Evolutionary conservation across 2,113 vertebrate genomes (phyloP).

Genomic region (Carassius auratus): DNA sequence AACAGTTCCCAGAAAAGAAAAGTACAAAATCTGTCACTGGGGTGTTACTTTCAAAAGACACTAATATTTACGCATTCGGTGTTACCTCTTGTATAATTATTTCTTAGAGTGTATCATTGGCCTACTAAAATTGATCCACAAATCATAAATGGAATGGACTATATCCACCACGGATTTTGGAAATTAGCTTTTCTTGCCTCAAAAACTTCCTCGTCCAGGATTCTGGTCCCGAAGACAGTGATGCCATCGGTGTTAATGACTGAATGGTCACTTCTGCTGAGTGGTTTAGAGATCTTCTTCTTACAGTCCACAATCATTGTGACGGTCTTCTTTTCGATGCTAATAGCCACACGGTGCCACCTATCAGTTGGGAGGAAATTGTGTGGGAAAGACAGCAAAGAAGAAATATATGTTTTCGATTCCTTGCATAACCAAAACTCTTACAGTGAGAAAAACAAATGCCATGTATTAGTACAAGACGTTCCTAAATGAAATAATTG

Average conservation of each 20-base stretch:
- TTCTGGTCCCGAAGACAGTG: constrained; percentile 93
- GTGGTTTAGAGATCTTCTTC: constrained; percentile 87
- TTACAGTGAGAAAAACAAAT: background rate
- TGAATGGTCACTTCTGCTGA: constrained; percentile 83
- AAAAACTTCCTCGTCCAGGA: constrained; percentile 95
- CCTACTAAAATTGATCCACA: background rate
- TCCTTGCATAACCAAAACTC: no score
- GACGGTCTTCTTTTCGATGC: constrained; percentile 92
- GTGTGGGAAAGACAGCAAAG: background rate
- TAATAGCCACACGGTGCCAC: constrained; percentile 98
- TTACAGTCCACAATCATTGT: constrained; percentile 98
- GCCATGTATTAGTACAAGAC: background rate
- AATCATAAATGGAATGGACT: background rate
- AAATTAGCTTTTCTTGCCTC: constrained; percentile 80
- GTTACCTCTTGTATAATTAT: background rate
- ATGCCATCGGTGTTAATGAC: constrained; percentile 91
- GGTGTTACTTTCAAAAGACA: background rate
- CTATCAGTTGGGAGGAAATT: constrained; percentile 66
- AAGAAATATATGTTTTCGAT: background rate
- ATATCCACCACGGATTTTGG: background rate
- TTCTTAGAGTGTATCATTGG: background rate
- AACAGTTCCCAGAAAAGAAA: background rate
- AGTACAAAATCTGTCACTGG: background rate
- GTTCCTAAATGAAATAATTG: background rate
- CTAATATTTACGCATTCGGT: background rate